These are phyloP conservation scores for Isotomurus palustris DNA, from an alignment of 2,888 invertebrate genomes.

Conservation along the genomic window DNA sequence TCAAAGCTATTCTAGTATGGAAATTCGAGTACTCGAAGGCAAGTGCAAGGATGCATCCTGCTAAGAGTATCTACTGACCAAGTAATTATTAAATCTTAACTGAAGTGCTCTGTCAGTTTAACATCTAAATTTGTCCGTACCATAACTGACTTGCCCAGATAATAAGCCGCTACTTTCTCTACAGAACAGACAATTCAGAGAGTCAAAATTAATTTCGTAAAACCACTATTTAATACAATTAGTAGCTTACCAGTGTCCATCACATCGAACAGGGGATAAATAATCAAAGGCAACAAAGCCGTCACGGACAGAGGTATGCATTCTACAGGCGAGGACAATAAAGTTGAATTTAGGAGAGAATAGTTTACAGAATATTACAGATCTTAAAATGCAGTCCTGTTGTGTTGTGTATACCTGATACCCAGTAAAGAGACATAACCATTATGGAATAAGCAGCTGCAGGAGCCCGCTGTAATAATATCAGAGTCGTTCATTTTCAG, in stretches of 20 bases:
- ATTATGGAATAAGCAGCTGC: slow-evolving; percentile 20
- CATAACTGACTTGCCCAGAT: slow-evolving; percentile 10
- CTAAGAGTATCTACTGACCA: slow-evolving; percentile 38
- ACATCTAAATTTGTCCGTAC: too few relatives aligned
- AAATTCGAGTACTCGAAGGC: slow-evolving; percentile 54
- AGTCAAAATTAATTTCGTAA: neutral
- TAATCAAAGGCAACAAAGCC: slow-evolving; percentile 73
- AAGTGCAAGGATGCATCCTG: slow-evolving; percentile 54
- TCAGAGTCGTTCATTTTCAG: too few relatives aligned
- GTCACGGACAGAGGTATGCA: slow-evolving; percentile 75
- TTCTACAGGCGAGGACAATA: slow-evolving; percentile 71
- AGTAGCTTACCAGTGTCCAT: slow-evolving; percentile 53
- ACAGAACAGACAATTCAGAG: neutral
- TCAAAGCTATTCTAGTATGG: slow-evolving; percentile 54
- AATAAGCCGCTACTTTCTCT: slow-evolving; percentile 10
- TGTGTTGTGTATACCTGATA: too few relatives aligned
- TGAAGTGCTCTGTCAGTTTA: too few relatives aligned
- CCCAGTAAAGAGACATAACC: slow-evolving; percentile 39
- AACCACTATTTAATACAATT: neutral
- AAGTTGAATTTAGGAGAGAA: neutral
- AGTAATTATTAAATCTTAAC: slow-evolving; percentile 16
- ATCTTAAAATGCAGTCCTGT: neutral
- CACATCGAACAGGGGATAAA: slow-evolving; percentile 78
- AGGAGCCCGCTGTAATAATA: too few relatives aligned
- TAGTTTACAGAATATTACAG: neutral